These are phyloP conservation scores for Solenodon paradoxus DNA, from an alignment of 2,113 vertebrate species.

Conservation along the genomic window DNA sequence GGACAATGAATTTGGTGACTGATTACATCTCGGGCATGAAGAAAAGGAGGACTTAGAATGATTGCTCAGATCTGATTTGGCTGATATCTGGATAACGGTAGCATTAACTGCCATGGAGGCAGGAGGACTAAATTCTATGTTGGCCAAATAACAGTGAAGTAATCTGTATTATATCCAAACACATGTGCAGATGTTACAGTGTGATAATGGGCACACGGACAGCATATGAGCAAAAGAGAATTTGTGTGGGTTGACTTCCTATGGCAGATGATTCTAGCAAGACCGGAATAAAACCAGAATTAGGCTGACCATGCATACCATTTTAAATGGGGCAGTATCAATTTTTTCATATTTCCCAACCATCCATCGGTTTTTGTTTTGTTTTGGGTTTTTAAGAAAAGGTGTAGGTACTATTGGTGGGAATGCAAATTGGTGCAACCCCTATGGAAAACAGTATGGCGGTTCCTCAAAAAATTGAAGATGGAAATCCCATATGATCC, in stretches of 20 bases:
- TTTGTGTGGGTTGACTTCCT: background rate
- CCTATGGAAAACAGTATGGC: too few relatives aligned
- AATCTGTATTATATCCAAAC: background rate
- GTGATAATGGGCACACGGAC: fast-evolving
- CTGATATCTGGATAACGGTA: background rate
- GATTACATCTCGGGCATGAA: background rate
- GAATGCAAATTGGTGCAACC: too few relatives aligned
- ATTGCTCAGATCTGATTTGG: background rate
- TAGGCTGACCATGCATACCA: too few relatives aligned
- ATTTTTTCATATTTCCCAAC: too few relatives aligned
- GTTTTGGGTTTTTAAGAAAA: too few relatives aligned
- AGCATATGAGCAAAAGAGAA: background rate
- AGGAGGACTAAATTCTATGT: background rate
- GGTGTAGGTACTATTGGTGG: too few relatives aligned
- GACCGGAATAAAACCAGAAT: background rate
- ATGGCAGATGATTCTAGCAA: background rate
- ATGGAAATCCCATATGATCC: too few relatives aligned
- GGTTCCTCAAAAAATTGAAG: too few relatives aligned
- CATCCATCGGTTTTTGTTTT: too few relatives aligned
- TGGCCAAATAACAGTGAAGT: background rate
- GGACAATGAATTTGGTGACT: background rate
- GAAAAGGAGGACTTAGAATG: background rate
- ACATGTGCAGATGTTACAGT: fast-evolving
- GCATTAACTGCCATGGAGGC: background rate
- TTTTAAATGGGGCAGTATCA: too few relatives aligned